Percentiles rank a stretch among this genome's conserved stretches.
Evolutionary conservation across 1,140 invertebrate species (phyloP).

Genomic region (Chrysoperla carnea): DNA sequence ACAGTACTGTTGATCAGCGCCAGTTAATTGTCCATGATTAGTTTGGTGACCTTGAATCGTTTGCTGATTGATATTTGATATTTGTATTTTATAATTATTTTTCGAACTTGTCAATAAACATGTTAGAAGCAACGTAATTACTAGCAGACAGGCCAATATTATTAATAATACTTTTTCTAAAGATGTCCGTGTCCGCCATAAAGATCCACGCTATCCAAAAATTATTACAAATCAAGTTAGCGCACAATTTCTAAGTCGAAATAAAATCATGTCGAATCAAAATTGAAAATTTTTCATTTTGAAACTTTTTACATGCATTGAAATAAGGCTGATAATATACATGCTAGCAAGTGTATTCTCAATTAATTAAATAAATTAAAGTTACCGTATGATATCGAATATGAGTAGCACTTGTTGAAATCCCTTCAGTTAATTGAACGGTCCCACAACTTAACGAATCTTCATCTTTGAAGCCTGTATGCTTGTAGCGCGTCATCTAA

Average conservation of each 20-base stretch:
- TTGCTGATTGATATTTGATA: background rate
- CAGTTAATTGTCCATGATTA: slow-evolving; percentile 6
- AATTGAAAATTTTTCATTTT: too few relatives aligned
- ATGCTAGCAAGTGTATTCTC: too few relatives aligned
- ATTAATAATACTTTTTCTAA: slow-evolving; percentile 30
- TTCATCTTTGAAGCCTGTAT: slow-evolving; percentile 67
- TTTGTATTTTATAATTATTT: slow-evolving; percentile 9
- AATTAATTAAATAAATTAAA: background rate
- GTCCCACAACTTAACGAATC: slow-evolving; percentile 67
- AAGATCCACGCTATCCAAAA: slow-evolving; percentile 16
- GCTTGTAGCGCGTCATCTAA: slow-evolving; percentile 76
- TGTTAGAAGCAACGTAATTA: slow-evolving; percentile 22
- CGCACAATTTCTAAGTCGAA: too few relatives aligned
- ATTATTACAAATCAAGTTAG: background rate
- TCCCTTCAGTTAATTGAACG: slow-evolving; percentile 54
- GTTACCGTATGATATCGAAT: slow-evolving; percentile 53
- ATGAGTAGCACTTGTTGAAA: slow-evolving; percentile 57
- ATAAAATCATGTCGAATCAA: too few relatives aligned
- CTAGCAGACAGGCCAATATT: slow-evolving; percentile 20
- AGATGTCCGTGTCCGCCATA: slow-evolving; percentile 30
- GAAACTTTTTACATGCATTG: too few relatives aligned
- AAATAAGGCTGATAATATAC: too few relatives aligned
- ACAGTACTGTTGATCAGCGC: background rate
- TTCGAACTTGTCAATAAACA: slow-evolving; percentile 17
- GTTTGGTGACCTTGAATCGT: slow-evolving; percentile 13